Conservation (phyloP, 1,140 invertebrate species). For the Holcopasites calliopsidis region DNA sequence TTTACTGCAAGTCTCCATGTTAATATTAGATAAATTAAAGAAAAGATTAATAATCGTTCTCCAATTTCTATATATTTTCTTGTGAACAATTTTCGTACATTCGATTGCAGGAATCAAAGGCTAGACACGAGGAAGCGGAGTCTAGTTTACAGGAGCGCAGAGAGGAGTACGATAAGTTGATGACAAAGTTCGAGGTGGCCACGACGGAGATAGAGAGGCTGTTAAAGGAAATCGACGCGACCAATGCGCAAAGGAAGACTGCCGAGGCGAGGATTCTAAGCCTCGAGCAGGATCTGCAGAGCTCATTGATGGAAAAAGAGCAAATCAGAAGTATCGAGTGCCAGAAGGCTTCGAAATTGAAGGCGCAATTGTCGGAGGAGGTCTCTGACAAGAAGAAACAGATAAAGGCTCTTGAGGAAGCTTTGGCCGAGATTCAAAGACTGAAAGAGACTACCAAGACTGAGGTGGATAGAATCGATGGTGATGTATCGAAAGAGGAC, state of each 20-base stretch:
- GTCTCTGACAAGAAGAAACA: conserved; percentile 66
- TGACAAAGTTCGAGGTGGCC: conserved; percentile 57
- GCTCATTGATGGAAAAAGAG: conserved; percentile 56
- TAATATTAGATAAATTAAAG: too few relatives aligned
- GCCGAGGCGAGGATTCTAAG: conserved; percentile 61
- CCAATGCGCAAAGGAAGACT: conserved; percentile 66
- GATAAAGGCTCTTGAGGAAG: conserved; percentile 62
- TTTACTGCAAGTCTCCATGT: too few relatives aligned
- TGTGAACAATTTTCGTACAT: too few relatives aligned
- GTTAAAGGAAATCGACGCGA: conserved; percentile 67
- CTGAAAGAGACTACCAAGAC: conserved; percentile 66
- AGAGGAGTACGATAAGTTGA: conserved; percentile 53
- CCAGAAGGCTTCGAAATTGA: conserved; percentile 56
- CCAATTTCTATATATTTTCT: too few relatives aligned
- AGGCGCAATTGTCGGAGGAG: conserved; percentile 63
- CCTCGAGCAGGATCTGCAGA: conserved; percentile 66
- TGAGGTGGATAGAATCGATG: conserved; percentile 27
- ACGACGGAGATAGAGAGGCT: conserved; percentile 65
- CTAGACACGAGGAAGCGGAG: conserved; percentile 52
- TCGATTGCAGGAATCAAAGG: conserved; percentile 59
- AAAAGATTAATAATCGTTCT: too few relatives aligned
- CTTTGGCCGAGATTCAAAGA: conserved; percentile 68
- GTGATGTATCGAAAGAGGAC: conserved; percentile 19
- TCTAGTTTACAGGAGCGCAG: conserved; percentile 36
- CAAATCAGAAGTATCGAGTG: conserved; percentile 52